These are phyloP conservation scores for Volucella inflata DNA, from an alignment of 2,888 invertebrate species.

Conservation along the genomic window DNA sequence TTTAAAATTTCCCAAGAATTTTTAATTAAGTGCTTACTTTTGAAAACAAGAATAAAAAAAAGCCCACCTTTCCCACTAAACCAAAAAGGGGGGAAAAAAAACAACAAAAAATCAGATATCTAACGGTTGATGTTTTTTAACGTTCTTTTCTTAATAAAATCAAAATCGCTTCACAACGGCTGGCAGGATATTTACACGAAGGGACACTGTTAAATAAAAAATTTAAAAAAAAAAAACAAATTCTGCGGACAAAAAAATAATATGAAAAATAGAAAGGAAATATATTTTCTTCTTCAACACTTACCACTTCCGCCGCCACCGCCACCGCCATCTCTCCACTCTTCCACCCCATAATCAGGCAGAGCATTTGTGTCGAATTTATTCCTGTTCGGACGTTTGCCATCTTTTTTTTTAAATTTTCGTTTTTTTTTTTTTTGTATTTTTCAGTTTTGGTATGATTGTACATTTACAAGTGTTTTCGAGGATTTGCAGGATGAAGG, in stretches of 20 bases:
- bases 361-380: conserved; percentile 86
- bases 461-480: conserved; percentile 59
- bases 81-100: not conserved
- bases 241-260: conserved; percentile 7
- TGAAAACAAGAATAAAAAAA: not conserved
- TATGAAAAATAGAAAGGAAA: too few species aligned
- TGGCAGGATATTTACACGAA: conserved; percentile 36
- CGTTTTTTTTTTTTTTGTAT: conserved; percentile 14
- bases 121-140: conserved; percentile 38
- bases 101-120: conserved; percentile 11
- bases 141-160: conserved; percentile 25
- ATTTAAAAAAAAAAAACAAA: conserved; percentile 20
- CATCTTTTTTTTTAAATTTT: conserved; percentile 78
- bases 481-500: conserved; percentile 65
- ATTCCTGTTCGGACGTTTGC: conserved; percentile 83
- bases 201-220: conserved; percentile 46
- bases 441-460: conserved; percentile 15
- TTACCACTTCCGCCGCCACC: conserved; percentile 83
- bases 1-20: conserved; percentile 70
- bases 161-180: conserved; percentile 42
- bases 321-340: conserved; percentile 87
- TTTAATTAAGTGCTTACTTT: conserved; percentile 73
- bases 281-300: conserved; percentile 77
- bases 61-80: too few species aligned
- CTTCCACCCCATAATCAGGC: conserved; percentile 89